phyloP scores from a whole-genome alignment of 2,888 invertebrate species.

The Temnothorax unifasciatus region DNA sequence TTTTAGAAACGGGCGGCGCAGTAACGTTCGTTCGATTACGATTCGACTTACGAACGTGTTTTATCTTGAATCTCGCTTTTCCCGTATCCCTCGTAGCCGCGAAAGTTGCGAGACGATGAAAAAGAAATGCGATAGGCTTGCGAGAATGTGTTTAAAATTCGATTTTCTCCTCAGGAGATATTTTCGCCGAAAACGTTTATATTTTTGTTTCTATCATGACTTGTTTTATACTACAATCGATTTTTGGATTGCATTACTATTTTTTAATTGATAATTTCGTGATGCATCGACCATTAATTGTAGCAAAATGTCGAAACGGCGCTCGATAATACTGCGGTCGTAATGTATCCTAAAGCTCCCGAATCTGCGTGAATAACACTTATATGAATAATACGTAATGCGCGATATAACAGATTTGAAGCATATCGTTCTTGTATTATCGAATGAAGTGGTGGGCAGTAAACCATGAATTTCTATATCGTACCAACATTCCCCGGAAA shows the following conservation, averaged over 20 bases:
- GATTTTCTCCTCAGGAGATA: not conserved
- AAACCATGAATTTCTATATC: conserved; percentile 66
- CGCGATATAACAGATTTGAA: conserved; percentile 33
- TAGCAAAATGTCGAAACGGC: conserved; percentile 13
- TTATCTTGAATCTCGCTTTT: conserved; percentile 39
- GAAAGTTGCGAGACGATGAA: conserved; percentile 43
- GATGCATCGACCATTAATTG: conserved; percentile 17
- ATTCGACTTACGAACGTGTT: conserved; percentile 55
- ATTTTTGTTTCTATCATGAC: not conserved
- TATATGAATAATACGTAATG: conserved; percentile 43
- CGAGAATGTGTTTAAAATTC: conserved; percentile 2
- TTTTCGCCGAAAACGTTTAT: not conserved
- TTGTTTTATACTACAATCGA: not conserved
- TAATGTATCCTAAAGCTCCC: conserved; percentile 23
- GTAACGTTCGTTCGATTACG: conserved; percentile 76
- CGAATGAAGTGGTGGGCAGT: conserved; percentile 64
- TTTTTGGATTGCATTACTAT: conserved; percentile 1
- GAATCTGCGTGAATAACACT: conserved; percentile 37
- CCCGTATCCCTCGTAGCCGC: conserved; percentile 8
- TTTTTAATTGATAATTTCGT: not conserved
- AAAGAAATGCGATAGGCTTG: conserved; percentile 36
- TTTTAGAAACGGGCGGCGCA: conserved; percentile 76
- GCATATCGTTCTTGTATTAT: conserved; percentile 50
- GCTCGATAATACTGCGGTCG: conserved; percentile 20
- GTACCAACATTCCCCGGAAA: conserved; percentile 70